Conservation (phyloP, 2,888 invertebrate genomes). For the Macaria liturata region DNA sequence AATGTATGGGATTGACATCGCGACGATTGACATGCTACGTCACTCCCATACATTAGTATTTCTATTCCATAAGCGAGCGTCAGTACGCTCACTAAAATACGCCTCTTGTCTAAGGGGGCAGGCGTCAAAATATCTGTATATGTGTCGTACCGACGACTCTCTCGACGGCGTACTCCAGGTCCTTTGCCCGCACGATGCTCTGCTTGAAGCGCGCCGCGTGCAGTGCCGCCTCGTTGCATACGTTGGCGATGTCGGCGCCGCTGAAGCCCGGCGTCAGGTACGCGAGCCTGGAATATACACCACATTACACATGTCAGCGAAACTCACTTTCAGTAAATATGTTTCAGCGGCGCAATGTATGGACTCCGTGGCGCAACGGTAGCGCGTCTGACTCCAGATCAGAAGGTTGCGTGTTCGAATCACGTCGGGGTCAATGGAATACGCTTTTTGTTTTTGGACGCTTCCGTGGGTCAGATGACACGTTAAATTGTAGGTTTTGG, state of each 20-base stretch:
- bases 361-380: conserved; percentile 98
- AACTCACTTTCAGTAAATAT: too few relatives aligned
- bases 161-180: conserved; percentile 97
- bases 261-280: conserved; percentile 94
- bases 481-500: too few relatives aligned
- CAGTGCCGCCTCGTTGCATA: conserved; percentile 98
- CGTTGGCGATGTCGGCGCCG: conserved; percentile 99
- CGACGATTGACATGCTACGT: too few relatives aligned
- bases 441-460: neutral
- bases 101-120: too few relatives aligned
- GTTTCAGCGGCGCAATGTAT: neutral
- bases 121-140: too few relatives aligned
- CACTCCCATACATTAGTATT: too few relatives aligned
- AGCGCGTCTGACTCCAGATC: conserved; percentile 99
- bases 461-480: too few relatives aligned
- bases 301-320: too few relatives aligned
- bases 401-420: conserved; percentile 99
- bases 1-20: too few relatives aligned
- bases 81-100: too few relatives aligned
- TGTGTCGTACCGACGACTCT: conserved; percentile 87
- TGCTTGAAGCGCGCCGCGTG: conserved; percentile 94
- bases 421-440: conserved; percentile 92
- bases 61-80: too few relatives aligned
- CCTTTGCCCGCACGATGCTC: conserved; percentile 85
- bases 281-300: conserved; percentile 63